Conservation (phyloP, 2,113 vertebrate genomes). For the Alligator mississippiensis region DNA sequence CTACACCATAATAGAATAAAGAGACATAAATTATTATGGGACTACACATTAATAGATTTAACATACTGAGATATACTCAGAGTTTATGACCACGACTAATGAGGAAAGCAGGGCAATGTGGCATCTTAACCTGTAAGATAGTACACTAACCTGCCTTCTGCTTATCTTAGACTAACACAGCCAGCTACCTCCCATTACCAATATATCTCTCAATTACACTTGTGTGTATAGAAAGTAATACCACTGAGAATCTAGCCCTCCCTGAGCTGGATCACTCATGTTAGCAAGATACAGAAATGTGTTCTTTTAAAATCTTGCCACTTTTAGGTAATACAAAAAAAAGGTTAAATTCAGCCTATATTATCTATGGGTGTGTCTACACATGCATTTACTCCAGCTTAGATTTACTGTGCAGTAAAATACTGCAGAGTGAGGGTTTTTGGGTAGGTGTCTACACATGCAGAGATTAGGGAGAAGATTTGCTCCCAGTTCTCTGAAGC, state of each 20-base stretch:
- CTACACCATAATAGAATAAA: neutral
- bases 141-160: no score
- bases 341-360: neutral
- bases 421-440: no score
- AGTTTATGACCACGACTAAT: neutral
- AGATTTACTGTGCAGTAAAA: no score
- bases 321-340: neutral
- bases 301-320: neutral
- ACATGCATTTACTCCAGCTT: no score
- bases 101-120: no score
- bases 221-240: neutral
- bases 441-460: no score
- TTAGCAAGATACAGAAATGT: neutral
- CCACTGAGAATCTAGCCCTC: neutral
- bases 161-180: no score
- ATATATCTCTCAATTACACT: neutral
- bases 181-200: no score
- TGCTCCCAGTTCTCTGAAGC: no score
- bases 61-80: fast-evolving
- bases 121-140: no score
- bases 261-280: neutral
- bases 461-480: no score
- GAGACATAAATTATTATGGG: neutral
- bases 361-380: no score
- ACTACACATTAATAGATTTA: neutral